A percentile compares a stretch with the other conserved stretches of the same genome.
Conservation (phyloP, 2,797 vertebrate species). For the Falco columbarius region DNA sequence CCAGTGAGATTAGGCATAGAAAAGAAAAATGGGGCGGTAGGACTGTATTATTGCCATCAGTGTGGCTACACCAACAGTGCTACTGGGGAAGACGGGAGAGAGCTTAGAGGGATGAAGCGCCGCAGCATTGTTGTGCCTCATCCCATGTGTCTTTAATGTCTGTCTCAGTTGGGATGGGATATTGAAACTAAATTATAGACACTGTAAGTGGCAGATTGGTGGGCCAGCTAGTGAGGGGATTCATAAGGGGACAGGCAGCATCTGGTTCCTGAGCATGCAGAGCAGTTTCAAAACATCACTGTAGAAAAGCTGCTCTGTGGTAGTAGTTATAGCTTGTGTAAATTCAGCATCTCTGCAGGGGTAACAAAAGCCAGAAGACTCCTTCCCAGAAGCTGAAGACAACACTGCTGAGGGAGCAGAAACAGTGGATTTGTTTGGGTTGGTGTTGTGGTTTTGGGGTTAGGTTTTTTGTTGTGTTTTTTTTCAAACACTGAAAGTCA, state of each 20-base stretch:
- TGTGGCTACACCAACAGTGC: not conserved
- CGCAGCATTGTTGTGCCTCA: not conserved
- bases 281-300: not conserved
- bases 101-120: not conserved
- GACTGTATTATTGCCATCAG: not conserved
- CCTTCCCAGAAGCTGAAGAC: not conserved
- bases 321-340: fast-evolving
- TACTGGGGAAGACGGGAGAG: not conserved
- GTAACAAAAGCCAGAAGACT: not conserved
- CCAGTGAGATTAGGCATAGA: not conserved
- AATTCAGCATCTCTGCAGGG: not conserved
- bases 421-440: not conserved
- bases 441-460: not conserved
- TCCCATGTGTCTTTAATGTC: not conserved
- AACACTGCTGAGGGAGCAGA: not conserved
- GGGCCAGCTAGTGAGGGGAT: not conserved
- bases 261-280: not conserved
- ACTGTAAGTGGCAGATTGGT: not conserved
- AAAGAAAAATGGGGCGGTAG: not conserved
- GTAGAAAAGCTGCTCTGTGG: not conserved
- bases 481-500: not conserved
- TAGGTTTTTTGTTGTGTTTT: not conserved
- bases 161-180: not conserved
- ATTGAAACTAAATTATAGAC: not conserved
- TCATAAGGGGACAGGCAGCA: not conserved